Evolutionary conservation across 1,140 invertebrate genomes (phyloP).

Genomic region (Lanistes nyassanus): DNA sequence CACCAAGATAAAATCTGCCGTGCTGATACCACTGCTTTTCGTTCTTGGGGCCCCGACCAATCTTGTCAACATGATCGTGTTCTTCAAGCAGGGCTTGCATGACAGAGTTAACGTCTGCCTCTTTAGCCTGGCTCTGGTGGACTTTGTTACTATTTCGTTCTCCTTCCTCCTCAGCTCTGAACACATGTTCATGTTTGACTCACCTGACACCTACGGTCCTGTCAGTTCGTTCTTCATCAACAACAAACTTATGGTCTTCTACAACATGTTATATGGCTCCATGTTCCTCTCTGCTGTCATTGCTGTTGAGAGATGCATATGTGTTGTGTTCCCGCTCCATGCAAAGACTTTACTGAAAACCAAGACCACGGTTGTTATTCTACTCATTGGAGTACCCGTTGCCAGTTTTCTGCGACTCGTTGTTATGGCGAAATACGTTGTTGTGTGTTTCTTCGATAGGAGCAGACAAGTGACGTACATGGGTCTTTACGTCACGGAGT

Average conservation of each 20-base stretch:
- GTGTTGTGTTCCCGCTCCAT: constrained; percentile 3
- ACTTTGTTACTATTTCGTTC: not conserved
- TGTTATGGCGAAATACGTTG: not conserved
- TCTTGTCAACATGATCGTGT: constrained; percentile 15
- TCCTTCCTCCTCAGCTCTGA: no score
- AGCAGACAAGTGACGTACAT: not conserved
- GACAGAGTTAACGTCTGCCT: constrained; percentile 13
- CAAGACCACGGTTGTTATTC: not conserved
- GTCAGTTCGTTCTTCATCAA: not conserved
- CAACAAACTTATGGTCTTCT: not conserved
- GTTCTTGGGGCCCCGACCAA: constrained; percentile 1
- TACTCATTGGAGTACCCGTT: not conserved
- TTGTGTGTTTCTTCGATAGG: constrained; percentile 7
- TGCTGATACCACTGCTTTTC: not conserved
- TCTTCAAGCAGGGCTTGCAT: not conserved
- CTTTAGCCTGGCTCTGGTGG: not conserved
- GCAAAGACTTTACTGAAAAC: not conserved
- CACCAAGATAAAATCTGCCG: no score
- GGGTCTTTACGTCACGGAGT: constrained; percentile 1
- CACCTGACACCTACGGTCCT: not conserved
- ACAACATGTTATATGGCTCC: not conserved
- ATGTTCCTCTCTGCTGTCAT: not conserved
- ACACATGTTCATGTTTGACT: not conserved
- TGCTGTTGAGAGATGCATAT: not conserved
- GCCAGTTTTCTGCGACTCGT: not conserved